Evolutionary conservation across 2,888 invertebrate genomes (phyloP), one percentile per base, ranked within the genome.

Genomic region (Euclidia mi): DNA sequence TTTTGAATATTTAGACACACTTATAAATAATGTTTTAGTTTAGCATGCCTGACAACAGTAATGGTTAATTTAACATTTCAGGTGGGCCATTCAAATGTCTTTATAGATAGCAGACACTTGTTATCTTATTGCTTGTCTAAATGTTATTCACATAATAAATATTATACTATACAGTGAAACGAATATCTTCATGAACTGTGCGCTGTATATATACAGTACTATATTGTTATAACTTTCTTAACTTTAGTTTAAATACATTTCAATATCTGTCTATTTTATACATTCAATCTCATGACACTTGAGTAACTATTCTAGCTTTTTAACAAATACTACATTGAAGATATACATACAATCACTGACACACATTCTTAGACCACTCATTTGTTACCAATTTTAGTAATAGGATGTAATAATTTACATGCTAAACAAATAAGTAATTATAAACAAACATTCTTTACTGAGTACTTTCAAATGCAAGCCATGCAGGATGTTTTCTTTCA

Each of bases 221-320:
- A 6, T 49, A 40, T 56, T 28, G 38, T 46, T 46, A 4, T 14
- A 49, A 42, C 35, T 1, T 31, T 29, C 25, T 38, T 51, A 28
- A 17, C 25, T 32, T 38, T 56, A 41, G 48, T 56, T 44, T 20
- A 29, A 9, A 29, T 9, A 29, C 10, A 29, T 34, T 48, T 25
- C 7, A 35, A 52, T 32, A 50, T 35, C 43, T 38, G 44, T 50
- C 45, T 47, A 40, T 37, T 57, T 44, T 34, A 12, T 41, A 46
- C 37, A 64, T 59, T 65, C 40, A 47, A 48, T 56, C 28, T 48
- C 55, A 56, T 61, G 45, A 55, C 49, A 59, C 40, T 41, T 38
- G 11, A 42, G 20, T 58, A 17, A 55, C 53, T 70, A 65, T 17
- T 58, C 73, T 65, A 71, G 59, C 71, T 50, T 55, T 59, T 42